phyloP scores from a whole-genome alignment of 2,113 vertebrate genomes.

The mouse (Mus musculus) region DNA sequence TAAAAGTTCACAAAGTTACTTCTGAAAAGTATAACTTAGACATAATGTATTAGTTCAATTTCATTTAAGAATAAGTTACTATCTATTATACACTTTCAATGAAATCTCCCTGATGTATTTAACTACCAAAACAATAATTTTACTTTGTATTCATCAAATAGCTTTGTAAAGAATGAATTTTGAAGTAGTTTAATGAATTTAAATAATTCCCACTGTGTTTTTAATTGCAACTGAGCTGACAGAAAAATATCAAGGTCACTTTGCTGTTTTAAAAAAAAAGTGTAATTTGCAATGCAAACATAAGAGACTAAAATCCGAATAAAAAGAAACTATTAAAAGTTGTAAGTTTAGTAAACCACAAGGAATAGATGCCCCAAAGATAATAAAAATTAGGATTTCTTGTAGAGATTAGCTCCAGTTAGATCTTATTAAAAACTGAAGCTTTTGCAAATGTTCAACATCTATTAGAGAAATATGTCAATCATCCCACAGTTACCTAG shows the following conservation, averaged over 20 bases:
- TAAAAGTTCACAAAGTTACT: background rate
- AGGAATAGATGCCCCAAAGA: background rate
- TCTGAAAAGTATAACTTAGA: background rate
- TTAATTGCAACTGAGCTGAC: background rate
- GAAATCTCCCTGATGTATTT: background rate
- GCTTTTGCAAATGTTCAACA: background rate
- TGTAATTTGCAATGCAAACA: slow-evolving; percentile 1
- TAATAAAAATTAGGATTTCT: slow-evolving; percentile 17
- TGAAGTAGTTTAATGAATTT: slow-evolving; percentile 19
- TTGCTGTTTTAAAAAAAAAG: slow-evolving; percentile 1
- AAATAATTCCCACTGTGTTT: slow-evolving; percentile 6
- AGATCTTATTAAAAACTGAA: slow-evolving; percentile 25
- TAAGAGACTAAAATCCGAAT: background rate
- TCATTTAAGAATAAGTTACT: background rate
- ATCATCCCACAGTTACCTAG: background rate
- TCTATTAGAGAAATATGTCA: background rate
- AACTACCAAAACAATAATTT: slow-evolving; percentile 16
- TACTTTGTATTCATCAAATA: background rate
- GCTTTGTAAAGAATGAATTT: background rate
- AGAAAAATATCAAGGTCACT: background rate
- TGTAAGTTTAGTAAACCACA: slow-evolving; percentile 36
- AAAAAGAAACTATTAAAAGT: background rate
- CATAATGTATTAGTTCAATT: background rate
- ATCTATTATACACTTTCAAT: background rate
- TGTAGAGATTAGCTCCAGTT: background rate